Conservation (phyloP, 2,113 vertebrate genomes). For the Tupaia chinensis region DNA sequence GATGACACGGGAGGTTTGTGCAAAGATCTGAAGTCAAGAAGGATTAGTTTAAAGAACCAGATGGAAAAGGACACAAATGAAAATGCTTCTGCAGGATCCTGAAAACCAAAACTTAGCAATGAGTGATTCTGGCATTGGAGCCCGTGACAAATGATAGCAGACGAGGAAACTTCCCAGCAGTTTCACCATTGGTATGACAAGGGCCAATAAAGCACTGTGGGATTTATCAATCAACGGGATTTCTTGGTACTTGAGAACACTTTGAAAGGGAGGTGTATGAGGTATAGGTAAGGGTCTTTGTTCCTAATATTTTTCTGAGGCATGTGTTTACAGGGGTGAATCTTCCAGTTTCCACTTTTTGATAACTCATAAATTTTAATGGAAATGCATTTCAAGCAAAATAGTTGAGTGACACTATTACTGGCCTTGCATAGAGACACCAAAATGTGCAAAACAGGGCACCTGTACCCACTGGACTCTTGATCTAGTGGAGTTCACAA, state of each 20-base stretch:
- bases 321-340: background rate
- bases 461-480: background rate
- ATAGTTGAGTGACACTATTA: background rate
- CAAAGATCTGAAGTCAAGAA: conserved; percentile 78
- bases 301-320: background rate
- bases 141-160: background rate
- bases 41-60: conserved; percentile 75
- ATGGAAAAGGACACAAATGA: conserved; percentile 76
- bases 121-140: conserved; percentile 1
- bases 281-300: background rate
- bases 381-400: background rate
- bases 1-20: conserved; percentile 69
- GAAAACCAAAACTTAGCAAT: conserved; percentile 38
- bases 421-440: background rate
- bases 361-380: background rate
- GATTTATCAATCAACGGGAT: background rate
- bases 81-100: conserved; percentile 59
- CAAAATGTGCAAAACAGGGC: background rate
- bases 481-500: background rate
- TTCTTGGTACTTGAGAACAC: background rate
- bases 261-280: background rate
- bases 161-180: background rate
- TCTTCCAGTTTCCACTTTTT: background rate
- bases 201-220: background rate
- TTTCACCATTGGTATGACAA: background rate